A percentile compares a stretch with the other conserved stretches of the same genome.
phyloP scores from a whole-genome alignment of 2,888 invertebrate species.

The Colostygia pectinataria region DNA sequence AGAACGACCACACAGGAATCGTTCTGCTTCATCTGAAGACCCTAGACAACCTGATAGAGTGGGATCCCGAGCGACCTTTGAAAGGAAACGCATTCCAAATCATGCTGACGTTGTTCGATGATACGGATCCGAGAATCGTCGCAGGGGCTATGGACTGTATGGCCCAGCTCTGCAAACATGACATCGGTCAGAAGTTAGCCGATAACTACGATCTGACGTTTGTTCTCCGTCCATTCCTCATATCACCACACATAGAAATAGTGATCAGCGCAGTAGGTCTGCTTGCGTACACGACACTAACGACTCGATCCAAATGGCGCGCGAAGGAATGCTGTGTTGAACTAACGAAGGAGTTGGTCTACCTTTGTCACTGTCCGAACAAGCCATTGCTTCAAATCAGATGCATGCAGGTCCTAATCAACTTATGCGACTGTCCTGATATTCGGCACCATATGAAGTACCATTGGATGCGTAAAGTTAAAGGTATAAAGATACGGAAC shows the following conservation, averaged over 20 bases:
- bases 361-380: constrained; percentile 48
- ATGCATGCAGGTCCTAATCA: constrained; percentile 64
- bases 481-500: constrained; percentile 48
- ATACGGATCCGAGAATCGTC: constrained; percentile 51
- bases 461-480: constrained; percentile 51
- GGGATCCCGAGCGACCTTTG: constrained; percentile 58
- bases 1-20: constrained; percentile 64
- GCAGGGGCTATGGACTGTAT: constrained; percentile 65
- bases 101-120: constrained; percentile 54
- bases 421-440: constrained; percentile 71
- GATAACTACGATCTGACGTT: constrained; percentile 63
- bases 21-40: constrained; percentile 63
- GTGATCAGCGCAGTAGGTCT: constrained; percentile 58
- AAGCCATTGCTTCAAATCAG: constrained; percentile 59
- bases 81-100: constrained; percentile 67
- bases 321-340: constrained; percentile 58
- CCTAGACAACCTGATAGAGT: constrained; percentile 56
- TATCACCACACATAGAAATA: constrained; percentile 45
- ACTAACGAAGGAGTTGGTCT: constrained; percentile 52
- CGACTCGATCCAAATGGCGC: constrained; percentile 70
- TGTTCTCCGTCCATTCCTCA: constrained; percentile 44
- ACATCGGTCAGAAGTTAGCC: constrained; percentile 59
- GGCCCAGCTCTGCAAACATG: constrained; percentile 67
- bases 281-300: constrained; percentile 62
- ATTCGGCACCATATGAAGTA: constrained; percentile 57